phyloP scores from a whole-genome alignment of 2,113 vertebrate genomes.

The Chloropsis hardwickii region DNA sequence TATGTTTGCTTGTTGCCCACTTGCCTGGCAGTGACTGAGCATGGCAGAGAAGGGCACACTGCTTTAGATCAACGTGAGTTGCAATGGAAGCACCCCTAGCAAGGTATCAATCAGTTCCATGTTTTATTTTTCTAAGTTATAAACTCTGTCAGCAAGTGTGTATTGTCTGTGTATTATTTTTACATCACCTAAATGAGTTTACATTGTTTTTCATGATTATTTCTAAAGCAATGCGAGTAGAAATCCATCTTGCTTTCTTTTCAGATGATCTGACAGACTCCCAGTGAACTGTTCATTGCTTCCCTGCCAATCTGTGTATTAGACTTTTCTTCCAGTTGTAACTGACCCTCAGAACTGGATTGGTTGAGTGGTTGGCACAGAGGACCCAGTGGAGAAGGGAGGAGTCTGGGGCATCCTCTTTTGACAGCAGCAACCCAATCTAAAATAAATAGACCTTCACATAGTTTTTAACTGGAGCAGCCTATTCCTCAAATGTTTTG shows the following conservation, averaged over 20 bases:
- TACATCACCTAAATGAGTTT: background rate
- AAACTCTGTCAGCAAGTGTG: background rate
- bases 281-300: background rate
- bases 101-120: accelerated
- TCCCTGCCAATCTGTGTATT: background rate
- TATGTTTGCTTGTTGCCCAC: background rate
- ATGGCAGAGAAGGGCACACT: background rate
- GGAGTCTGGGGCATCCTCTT: background rate
- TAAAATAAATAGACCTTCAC: background rate
- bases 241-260: background rate
- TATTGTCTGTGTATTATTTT: background rate
- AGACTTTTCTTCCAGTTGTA: background rate
- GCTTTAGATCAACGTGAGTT: background rate
- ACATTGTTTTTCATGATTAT: background rate
- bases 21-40: background rate
- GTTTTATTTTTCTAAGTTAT: background rate
- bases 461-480: background rate
- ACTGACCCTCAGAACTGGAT: background rate
- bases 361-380: background rate
- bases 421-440: background rate
- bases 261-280: background rate
- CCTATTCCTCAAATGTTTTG: background rate
- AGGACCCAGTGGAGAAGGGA: background rate
- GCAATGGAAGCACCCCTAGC: background rate
- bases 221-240: background rate